phyloP scores from a whole-genome alignment of 2,113 vertebrate genomes.

The Heterotis niloticus region DNA sequence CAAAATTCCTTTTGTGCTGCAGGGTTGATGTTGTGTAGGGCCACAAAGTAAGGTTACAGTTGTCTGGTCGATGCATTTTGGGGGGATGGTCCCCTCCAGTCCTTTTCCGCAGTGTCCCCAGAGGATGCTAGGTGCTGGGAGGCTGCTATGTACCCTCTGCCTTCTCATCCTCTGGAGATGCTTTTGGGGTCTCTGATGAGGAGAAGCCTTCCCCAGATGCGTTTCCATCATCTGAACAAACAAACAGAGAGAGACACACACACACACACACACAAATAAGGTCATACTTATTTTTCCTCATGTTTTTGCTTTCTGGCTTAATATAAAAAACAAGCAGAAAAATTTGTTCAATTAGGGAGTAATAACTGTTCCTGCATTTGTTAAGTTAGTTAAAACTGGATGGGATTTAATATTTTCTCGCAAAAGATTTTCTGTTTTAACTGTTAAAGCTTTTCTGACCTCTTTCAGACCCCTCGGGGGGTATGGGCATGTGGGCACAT shows the following conservation, averaged over 20 bases:
- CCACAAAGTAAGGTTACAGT: constrained; percentile 42
- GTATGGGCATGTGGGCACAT: too few relatives aligned
- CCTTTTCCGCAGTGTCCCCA: not conserved
- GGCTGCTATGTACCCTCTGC: constrained; percentile 37
- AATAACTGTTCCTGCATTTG: too few relatives aligned
- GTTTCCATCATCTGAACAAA: constrained; percentile 65
- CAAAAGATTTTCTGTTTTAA: too few relatives aligned
- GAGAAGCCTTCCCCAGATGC: constrained; percentile 58
- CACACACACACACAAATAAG: not conserved
- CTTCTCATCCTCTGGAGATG: constrained; percentile 52
- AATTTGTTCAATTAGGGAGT: too few relatives aligned
- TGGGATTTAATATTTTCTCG: too few relatives aligned
- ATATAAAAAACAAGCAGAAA: too few relatives aligned
- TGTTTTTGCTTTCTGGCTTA: too few relatives aligned
- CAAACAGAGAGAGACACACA: too few relatives aligned
- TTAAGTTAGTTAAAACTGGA: too few relatives aligned
- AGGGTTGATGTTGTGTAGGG: constrained; percentile 48
- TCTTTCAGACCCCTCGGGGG: too few relatives aligned
- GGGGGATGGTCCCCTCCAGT: not conserved
- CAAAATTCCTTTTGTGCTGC: not conserved
- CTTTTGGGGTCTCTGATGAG: constrained; percentile 50
- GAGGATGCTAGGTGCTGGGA: too few relatives aligned
- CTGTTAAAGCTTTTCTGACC: too few relatives aligned
- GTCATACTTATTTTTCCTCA: not conserved
- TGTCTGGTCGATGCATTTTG: constrained; percentile 39